Conservation (phyloP, 35 echinoderm and acorn worm genomes). For the Lytechinus pictus region DNA sequence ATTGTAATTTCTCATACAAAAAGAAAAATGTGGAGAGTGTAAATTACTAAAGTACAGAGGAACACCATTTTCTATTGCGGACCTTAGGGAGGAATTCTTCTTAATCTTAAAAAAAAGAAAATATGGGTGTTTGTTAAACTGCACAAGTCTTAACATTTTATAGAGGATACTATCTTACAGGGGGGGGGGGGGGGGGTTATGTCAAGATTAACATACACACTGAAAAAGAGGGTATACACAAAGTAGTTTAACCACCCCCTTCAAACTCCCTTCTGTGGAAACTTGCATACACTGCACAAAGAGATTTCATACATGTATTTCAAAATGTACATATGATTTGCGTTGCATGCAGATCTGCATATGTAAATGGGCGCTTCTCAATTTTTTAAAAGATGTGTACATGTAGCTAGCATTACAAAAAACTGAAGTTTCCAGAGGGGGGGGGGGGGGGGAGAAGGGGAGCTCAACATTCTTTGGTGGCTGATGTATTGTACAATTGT, state of each 20-base stretch:
- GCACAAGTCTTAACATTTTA: background rate
- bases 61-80: background rate
- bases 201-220: too few relatives aligned
- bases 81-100: background rate
- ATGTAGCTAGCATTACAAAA: background rate
- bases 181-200: too few relatives aligned
- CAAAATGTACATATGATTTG: background rate
- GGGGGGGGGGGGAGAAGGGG: background rate
- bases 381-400: background rate
- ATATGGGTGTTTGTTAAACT: background rate
- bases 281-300: background rate
- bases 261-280: background rate
- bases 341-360: background rate
- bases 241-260: background rate
- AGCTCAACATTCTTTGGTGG: background rate
- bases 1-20: slow-evolving; percentile 48
- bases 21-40: slow-evolving; percentile 27
- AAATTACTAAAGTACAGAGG: slow-evolving; percentile 20
- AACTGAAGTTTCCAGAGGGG: background rate
- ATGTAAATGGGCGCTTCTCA: background rate
- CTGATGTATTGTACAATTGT: background rate
- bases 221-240: too few relatives aligned
- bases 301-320: background rate
- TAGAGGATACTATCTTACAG: background rate
- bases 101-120: background rate